Conservation (phyloP, 2,888 invertebrate species). For the Philhelius pedissequus region DNA sequence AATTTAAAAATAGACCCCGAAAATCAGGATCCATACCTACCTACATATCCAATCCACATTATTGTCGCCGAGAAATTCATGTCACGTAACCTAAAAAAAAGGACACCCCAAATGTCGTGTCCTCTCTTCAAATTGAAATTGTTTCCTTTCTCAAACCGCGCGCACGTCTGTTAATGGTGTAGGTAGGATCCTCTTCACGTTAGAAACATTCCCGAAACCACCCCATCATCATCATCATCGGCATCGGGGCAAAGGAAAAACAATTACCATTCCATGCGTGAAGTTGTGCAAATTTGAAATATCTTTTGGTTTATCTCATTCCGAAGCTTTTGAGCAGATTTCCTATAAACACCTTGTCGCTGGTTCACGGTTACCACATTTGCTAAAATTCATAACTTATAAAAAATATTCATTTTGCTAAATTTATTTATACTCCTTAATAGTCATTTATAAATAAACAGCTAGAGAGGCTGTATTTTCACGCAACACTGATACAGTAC, state of each 20-base stretch:
- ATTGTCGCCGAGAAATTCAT: constrained; percentile 42
- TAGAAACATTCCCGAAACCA: neutral
- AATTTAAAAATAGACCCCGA: constrained; percentile 4
- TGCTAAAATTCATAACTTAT: neutral
- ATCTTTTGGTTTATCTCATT: constrained; percentile 48
- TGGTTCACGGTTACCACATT: neutral
- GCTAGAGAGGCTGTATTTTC: too few species aligned
- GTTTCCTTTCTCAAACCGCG: constrained; percentile 54
- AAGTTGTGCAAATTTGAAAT: constrained; percentile 66
- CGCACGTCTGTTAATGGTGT: constrained; percentile 33
- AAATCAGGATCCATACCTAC: neutral
- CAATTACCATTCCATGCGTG: constrained; percentile 68
- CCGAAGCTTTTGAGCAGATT: neutral
- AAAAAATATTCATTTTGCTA: too few species aligned
- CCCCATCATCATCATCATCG: neutral
- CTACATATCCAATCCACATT: too few species aligned
- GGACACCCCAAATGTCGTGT: constrained; percentile 26
- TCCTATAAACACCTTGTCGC: neutral
- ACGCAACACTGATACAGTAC: too few species aligned
- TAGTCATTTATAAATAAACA: too few species aligned
- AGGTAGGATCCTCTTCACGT: neutral
- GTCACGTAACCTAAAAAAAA: constrained; percentile 47
- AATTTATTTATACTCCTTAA: too few species aligned
- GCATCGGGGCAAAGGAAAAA: neutral
- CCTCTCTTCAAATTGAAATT: constrained; percentile 68